phyloP scores from a whole-genome alignment of 2,113 vertebrate genomes.

The Octodon degus region DNA sequence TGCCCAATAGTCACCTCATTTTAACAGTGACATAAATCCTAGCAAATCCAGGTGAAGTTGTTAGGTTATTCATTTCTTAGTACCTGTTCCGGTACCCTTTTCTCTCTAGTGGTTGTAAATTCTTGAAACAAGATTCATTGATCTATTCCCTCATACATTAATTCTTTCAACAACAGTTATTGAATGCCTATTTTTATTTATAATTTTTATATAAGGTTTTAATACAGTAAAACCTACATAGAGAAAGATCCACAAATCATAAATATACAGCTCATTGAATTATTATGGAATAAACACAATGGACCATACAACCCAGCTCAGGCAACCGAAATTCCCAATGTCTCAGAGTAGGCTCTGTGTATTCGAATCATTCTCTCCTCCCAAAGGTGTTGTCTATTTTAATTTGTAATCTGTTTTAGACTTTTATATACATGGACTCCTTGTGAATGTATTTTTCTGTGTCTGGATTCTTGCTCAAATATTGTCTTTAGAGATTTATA shows the following conservation, averaged over 20 bases:
- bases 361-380: not conserved
- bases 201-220: conserved; percentile 69
- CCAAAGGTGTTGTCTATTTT: not conserved
- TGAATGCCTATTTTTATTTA: conserved; percentile 65
- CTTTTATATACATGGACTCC: not conserved
- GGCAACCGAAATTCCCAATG: not conserved
- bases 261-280: conserved; percentile 32
- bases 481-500: conserved; percentile 46
- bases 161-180: conserved; percentile 73
- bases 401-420: not conserved
- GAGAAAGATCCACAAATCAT: conserved; percentile 53
- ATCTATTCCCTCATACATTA: conserved; percentile 65
- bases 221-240: conserved; percentile 46
- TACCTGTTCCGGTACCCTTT: conserved; percentile 53
- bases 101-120: conserved; percentile 71
- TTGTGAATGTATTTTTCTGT: not conserved
- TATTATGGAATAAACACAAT: conserved; percentile 50
- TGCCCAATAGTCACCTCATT: conserved; percentile 63
- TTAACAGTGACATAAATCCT: conserved; percentile 70
- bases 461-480: conserved; percentile 17
- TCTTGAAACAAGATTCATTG: conserved; percentile 74
- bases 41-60: conserved; percentile 65
- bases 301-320: not conserved
- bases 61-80: conserved; percentile 72
- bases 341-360: not conserved